Conservation (phyloP, 2,888 invertebrate species). For the Pterostichus niger region DNA sequence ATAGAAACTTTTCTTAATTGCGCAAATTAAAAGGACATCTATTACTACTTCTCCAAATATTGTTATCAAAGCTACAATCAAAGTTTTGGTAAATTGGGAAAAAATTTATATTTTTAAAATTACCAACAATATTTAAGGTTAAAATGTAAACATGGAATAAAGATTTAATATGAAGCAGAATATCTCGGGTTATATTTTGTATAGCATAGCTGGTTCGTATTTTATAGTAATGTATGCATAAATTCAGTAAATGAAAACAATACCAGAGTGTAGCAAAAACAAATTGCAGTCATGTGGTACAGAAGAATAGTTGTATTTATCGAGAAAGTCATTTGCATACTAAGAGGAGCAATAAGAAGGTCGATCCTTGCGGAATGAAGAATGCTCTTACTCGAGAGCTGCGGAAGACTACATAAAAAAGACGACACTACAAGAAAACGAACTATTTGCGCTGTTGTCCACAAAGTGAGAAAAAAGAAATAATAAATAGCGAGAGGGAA, state of each 20-base stretch:
- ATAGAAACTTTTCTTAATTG: not conserved
- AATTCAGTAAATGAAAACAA: constrained; percentile 33
- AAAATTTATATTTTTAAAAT: too few relatives aligned
- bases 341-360: constrained; percentile 39
- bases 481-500: constrained; percentile 33
- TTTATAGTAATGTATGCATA: constrained; percentile 30
- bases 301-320: constrained; percentile 54
- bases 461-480: constrained; percentile 42
- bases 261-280: not conserved
- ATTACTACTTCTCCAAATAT: too few relatives aligned
- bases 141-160: not conserved
- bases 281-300: constrained; percentile 27
- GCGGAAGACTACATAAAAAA: constrained; percentile 47
- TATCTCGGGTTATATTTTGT: not conserved
- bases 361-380: constrained; percentile 34
- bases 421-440: constrained; percentile 52
- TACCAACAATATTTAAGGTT: too few relatives aligned
- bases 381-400: constrained; percentile 21
- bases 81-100: too few relatives aligned
- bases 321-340: constrained; percentile 60
- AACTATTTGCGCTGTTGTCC: constrained; percentile 50
- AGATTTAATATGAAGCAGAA: not conserved
- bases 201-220: not conserved
- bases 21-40: too few relatives aligned
- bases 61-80: too few relatives aligned